Base-by-base conservation (phyloP, 2,888 invertebrate species). In the Cordilura impudica region DNA sequence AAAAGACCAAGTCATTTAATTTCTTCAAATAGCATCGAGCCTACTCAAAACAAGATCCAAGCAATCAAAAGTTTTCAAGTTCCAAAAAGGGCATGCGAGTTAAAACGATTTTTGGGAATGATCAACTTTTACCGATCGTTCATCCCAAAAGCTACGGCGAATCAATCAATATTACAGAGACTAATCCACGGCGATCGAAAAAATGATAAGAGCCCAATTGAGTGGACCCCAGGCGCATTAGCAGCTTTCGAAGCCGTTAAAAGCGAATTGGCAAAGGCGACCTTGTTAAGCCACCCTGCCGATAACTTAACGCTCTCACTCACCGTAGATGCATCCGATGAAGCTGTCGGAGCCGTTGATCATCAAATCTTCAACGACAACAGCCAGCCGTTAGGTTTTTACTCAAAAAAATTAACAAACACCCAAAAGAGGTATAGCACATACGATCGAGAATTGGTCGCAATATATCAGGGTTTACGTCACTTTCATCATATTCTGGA, bases 301-400 rank as follows among this genome's bases (percentile, higher is more conserved):
- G 35, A 35, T 4, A 35, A 35, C 12, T 6, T 10, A 4, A 21
- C 54, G 10, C 61, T 79, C 4, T 58, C 66, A 5, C 53, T 77
- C 1, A 58, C 21, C 6, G 35, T 45, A 10, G 81, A 80, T 29
- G 81, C 80, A 1, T 81, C 78, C 0, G 75, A 77, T 21, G 8
- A 60, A 0, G 49, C 70, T 12, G 47, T 81, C 12, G 82, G 82
- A 6, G 78, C 81, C 1, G 72, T 71, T 10, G 35, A 80, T 10
- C 70, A 82, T 14, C 78, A 82, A 51, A 23, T 63, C 2, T 65
- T 60, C 19, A 8, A 66, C 2, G 65, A 29, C 1, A 14, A 29
- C 10, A 14, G 21, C 16, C 81, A 88, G 78, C 89, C 89, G 0
- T 66, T 89, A 4, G 86, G 86, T 0, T 90, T 89, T 67, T 89